A percentile compares a stretch with the other conserved stretches of the same genome.
phyloP scores from a whole-genome alignment of 64 coral and sea anemone species.

The Montipora sp. region DNA sequence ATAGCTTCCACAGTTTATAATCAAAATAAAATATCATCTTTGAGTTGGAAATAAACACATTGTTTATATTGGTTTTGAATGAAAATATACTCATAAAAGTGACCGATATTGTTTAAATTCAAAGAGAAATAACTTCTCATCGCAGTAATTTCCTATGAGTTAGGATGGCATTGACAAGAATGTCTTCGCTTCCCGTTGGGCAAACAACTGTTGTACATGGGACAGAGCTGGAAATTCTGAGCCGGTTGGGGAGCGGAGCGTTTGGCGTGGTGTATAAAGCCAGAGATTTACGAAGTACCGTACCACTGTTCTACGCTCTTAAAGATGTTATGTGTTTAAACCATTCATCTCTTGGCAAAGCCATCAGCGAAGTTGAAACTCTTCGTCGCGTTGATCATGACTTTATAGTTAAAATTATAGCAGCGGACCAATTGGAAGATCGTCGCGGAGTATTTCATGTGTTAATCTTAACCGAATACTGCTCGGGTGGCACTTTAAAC shows the following conservation, averaged over 20 bases:
- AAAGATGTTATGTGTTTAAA: slow-evolving; percentile 64
- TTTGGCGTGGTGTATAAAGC: slow-evolving; percentile 61
- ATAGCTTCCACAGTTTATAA: slow-evolving; percentile 17
- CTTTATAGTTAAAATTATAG: slow-evolving; percentile 65
- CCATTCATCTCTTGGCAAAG: slow-evolving; percentile 33
- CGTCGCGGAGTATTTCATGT: slow-evolving; percentile 41
- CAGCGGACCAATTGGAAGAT: slow-evolving; percentile 55
- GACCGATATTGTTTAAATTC: slow-evolving; percentile 13
- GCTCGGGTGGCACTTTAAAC: slow-evolving; percentile 73
- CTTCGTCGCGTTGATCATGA: slow-evolving; percentile 57
- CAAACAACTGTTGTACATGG: slow-evolving; percentile 21
- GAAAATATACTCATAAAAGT: neutral
- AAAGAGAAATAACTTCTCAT: neutral
- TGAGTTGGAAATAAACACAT: slow-evolving; percentile 36
- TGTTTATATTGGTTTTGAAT: slow-evolving; percentile 4
- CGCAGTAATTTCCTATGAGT: neutral
- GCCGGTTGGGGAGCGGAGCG: slow-evolving; percentile 31
- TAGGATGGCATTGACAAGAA: slow-evolving; percentile 5
- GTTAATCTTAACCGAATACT: slow-evolving; percentile 73
- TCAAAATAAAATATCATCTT: slow-evolving; percentile 21
- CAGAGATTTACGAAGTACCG: slow-evolving; percentile 3
- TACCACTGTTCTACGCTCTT: slow-evolving; percentile 45
- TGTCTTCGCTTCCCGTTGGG: slow-evolving; percentile 11
- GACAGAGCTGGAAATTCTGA: slow-evolving; percentile 19
- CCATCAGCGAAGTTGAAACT: slow-evolving; percentile 58